These are phyloP conservation scores for Cynopterus brachyotis DNA, from an alignment of 2,113 vertebrate species.

Conservation along the genomic window DNA sequence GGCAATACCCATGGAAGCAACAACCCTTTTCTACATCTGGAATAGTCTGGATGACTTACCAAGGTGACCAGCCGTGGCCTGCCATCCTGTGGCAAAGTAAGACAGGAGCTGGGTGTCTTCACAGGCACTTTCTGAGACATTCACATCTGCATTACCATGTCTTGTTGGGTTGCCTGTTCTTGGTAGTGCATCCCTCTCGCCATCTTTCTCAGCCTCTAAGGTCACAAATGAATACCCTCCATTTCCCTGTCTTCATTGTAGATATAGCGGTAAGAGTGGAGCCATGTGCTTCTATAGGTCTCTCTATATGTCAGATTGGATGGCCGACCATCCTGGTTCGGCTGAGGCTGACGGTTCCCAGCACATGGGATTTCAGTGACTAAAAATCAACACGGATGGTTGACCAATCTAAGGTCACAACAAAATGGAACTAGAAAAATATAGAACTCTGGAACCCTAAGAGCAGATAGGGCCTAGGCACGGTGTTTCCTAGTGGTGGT, in stretches of 20 bases:
- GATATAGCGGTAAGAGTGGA: rapidly evolving
- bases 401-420: not conserved
- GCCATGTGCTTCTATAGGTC: not conserved
- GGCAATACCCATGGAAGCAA: conserved; percentile 39
- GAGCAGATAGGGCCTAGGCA: not conserved
- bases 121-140: rapidly evolving
- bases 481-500: not conserved
- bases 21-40: not conserved
- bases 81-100: rapidly evolving
- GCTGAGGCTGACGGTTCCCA: not conserved
- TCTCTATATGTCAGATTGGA: rapidly evolving
- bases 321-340: not conserved
- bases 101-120: not conserved
- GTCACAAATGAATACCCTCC: not conserved
- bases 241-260: not conserved
- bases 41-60: not conserved
- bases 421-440: not conserved
- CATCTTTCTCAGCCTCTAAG: not conserved
- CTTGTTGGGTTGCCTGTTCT: not conserved
- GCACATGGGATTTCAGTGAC: not conserved
- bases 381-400: not conserved
- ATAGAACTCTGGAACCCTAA: not conserved
- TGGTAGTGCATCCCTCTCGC: not conserved
- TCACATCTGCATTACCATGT: rapidly evolving
- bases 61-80: not conserved